Conservation (phyloP, 2,888 invertebrate species). For the Monochamus alternatus region DNA sequence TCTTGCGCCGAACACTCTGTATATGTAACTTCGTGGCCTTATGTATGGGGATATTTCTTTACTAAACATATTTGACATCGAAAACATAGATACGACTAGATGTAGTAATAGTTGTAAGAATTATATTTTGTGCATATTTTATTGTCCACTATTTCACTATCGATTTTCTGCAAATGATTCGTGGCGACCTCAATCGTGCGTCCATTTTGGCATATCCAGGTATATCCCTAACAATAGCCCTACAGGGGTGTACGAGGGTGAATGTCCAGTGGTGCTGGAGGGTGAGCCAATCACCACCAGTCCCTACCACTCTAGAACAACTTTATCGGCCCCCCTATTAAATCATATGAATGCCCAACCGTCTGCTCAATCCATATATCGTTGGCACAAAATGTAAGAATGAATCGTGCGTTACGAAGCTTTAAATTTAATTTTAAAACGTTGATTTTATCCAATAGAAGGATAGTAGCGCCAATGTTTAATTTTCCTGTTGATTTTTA, state of each 20-base stretch:
- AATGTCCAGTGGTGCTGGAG: constrained; percentile 64
- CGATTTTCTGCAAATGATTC: constrained; percentile 6
- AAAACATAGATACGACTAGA: no score
- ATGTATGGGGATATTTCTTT: no score
- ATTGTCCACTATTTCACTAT: neutral
- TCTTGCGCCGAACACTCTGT: no score
- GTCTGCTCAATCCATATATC: neutral
- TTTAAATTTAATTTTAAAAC: no score
- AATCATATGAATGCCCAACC: constrained; percentile 10
- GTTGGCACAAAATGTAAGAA: neutral
- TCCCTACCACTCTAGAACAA: constrained; percentile 51
- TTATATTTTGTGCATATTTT: no score
- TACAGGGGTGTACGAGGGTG: constrained; percentile 55
- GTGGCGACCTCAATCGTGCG: constrained; percentile 33
- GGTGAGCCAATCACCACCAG: constrained; percentile 65
- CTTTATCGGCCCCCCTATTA: constrained; percentile 41
- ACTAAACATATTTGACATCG: no score
- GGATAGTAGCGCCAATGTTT: no score
- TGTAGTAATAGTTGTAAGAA: no score
- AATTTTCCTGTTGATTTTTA: no score
- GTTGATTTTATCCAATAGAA: no score
- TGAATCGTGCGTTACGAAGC: no score
- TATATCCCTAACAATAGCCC: constrained; percentile 45
- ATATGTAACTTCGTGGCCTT: no score
- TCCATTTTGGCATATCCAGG: constrained; percentile 60